A percentile compares a stretch with the other conserved stretches of the same genome.
Conservation (phyloP, 2,113 vertebrate genomes). For the Epinephelus fuscoguttatus region DNA sequence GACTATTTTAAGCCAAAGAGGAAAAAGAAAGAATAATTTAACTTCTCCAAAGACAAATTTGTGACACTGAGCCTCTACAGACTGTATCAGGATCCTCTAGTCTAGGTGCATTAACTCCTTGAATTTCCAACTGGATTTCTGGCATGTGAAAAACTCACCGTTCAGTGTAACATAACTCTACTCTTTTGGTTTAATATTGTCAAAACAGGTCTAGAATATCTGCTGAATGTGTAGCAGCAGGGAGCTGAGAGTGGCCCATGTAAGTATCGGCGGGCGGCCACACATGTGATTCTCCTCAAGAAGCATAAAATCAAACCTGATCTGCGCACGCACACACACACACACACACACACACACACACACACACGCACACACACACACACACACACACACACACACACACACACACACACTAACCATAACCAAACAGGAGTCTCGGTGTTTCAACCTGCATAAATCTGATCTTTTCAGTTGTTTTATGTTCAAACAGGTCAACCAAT, state of each 20-base stretch:
- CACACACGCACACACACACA: too few species aligned
- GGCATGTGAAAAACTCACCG: slow-evolving; percentile 12
- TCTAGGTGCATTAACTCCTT: too few species aligned
- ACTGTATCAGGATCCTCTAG: background rate
- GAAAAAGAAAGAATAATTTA: background rate
- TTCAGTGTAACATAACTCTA: slow-evolving; percentile 45
- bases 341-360: background rate
- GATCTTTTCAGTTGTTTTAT: slow-evolving; percentile 55
- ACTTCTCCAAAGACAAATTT: background rate
- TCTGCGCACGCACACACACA: slow-evolving; percentile 31
- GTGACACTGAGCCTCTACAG: background rate
- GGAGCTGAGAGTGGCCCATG: slow-evolving; percentile 30
- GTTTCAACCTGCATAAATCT: slow-evolving; percentile 63
- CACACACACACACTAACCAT: slow-evolving; percentile 3
- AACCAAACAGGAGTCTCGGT: slow-evolving; percentile 48
- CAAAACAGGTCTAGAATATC: slow-evolving; percentile 44
- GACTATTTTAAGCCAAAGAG: background rate
- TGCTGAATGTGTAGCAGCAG: slow-evolving; percentile 17
- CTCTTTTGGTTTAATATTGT: slow-evolving; percentile 25
- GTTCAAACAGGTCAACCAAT: slow-evolving; percentile 61
- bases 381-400: background rate
- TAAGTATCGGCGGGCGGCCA: slow-evolving; percentile 9
- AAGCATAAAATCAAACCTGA: slow-evolving; percentile 53
- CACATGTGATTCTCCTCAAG: slow-evolving; percentile 43
- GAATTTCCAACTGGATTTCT: background rate